Conservation (phyloP, 2,888 invertebrate species). For the Thymelicus lineola region DNA sequence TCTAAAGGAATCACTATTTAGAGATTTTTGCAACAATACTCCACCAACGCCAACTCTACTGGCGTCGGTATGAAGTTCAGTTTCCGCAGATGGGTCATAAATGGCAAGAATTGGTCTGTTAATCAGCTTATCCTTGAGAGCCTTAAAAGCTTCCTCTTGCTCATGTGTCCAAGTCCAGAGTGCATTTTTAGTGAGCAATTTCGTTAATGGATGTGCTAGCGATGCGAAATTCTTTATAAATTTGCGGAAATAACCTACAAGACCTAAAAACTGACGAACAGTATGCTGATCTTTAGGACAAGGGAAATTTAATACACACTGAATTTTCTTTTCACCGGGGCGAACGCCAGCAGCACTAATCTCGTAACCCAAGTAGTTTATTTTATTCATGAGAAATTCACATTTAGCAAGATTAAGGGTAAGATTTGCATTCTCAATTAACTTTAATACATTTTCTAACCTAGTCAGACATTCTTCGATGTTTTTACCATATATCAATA, state of each 20-base stretch:
- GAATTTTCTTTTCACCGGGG: no score
- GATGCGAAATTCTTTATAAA: slow-evolving; percentile 38
- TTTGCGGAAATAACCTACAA: slow-evolving; percentile 41
- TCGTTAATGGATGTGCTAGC: slow-evolving; percentile 36
- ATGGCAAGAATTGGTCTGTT: slow-evolving; percentile 48
- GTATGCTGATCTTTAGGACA: slow-evolving; percentile 37
- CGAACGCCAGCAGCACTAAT: no score
- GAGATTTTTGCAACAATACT: slow-evolving; percentile 21
- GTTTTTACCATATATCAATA: no score
- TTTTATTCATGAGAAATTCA: no score
- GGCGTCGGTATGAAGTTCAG: slow-evolving; percentile 38
- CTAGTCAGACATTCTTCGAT: no score
- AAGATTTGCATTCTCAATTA: no score
- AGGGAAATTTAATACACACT: slow-evolving; percentile 42
- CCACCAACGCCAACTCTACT: slow-evolving; percentile 35
- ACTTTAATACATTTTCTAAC: no score
- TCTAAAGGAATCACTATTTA: not conserved
- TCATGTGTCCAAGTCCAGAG: slow-evolving; percentile 40
- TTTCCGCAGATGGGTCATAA: slow-evolving; percentile 47
- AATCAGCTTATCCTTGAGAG: slow-evolving; percentile 38
- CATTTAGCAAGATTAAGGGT: no score
- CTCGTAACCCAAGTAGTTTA: no score
- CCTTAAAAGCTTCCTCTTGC: slow-evolving; percentile 38
- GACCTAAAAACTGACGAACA: slow-evolving; percentile 39
- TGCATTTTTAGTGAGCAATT: slow-evolving; percentile 34